Conservation (phyloP, 2,797 vertebrate species). For the Callimico goeldii region DNA sequence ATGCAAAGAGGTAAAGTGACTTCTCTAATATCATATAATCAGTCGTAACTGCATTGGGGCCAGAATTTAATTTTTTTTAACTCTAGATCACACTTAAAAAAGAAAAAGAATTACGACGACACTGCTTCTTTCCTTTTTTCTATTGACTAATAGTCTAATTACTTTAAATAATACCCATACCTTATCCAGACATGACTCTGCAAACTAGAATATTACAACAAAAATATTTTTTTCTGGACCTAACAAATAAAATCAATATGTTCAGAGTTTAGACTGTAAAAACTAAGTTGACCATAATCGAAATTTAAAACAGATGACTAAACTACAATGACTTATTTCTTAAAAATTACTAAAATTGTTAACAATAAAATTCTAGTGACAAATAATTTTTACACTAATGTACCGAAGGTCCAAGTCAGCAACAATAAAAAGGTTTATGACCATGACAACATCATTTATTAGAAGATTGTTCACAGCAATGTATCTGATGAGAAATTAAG, state of each 20-base stretch:
- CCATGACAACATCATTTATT: neutral
- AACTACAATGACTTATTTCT: neutral
- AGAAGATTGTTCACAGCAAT: neutral
- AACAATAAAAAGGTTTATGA: neutral
- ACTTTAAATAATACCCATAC: neutral
- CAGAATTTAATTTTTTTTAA: neutral
- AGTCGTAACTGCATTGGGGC: neutral
- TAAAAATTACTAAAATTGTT: neutral
- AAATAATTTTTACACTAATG: neutral
- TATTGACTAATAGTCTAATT: neutral
- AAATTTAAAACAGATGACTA: neutral
- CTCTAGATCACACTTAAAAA: neutral
- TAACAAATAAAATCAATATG: neutral
- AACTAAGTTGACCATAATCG: neutral
- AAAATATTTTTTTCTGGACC: neutral
- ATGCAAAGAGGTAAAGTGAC: neutral
- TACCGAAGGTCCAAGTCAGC: neutral
- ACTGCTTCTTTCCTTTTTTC: neutral
- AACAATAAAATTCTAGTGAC: neutral
- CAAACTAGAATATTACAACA: neutral
- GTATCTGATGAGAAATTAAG: neutral
- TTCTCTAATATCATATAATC: neutral
- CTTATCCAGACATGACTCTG: neutral
- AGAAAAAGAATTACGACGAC: neutral
- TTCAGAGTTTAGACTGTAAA: neutral